Evolutionary conservation across 2,113 vertebrate genomes (phyloP), one percentile per base, ranked within the genome.

Genomic region (Psammodynastes pulverulentus): DNA sequence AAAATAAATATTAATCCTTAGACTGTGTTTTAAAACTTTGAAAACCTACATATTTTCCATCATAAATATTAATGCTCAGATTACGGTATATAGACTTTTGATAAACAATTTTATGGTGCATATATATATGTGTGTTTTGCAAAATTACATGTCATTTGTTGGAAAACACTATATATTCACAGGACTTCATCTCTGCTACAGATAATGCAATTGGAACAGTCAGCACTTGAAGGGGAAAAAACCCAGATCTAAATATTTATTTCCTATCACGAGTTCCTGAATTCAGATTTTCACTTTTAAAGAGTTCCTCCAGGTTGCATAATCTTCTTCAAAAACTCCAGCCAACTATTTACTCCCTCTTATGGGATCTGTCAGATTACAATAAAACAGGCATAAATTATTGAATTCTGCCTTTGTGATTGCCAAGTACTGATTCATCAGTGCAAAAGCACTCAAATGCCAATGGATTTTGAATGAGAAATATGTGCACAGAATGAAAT

Each of bases 1-100:
- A 79, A 93, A 92, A 34, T 5, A 84, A 84, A 93, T 49, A 92
- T 93, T 8, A 86, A 86, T 51, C 5, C 67, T 93, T 91, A 94
- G 49, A 10, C 0, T 56, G 0, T 91, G 10, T 2, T 95, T 92
- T 90, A 48, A 67, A 85, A 67, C 7, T 89, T 62, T 13, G 34
- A 3, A 91, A 91, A 93, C 9, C 4, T 23, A 2, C 0, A 0
- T 3, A 89, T 8, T 1, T 92, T n/a, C 19, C 13, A 3, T 9
- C 2, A n/a, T 10, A 19, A 86, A 43, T 86, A 45, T 85, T 79
- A 91, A 0, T 48, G 1, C 4, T 3, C 3, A 23, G 48, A 39
- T 49, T 3, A 0, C n/a, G n/a, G n/a, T n/a, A n/a, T 1, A 93
- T 1, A 7, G 91, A 10, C 1, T 86, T 86, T 53, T 92, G 52